Base-by-base conservation (phyloP, 1,140 invertebrate genomes). In the Dryas iulia region DNA sequence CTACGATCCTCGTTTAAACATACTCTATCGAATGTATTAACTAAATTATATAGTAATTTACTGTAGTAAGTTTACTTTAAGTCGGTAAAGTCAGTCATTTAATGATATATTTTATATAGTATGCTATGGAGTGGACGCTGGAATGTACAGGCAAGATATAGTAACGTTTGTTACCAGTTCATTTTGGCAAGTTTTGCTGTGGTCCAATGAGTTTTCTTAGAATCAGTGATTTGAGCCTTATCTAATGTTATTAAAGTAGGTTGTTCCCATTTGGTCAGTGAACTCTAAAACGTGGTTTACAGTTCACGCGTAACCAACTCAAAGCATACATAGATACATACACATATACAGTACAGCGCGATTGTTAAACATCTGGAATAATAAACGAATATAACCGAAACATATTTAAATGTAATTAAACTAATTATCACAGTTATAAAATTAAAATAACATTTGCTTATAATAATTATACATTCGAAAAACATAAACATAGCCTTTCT, bases 401-500 rank as follows among this genome's bases (percentile, higher is more conserved):
- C 14, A 64, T 73, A 81, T 69, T 73, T 31, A 72, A 66, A 64
- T 61, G 72, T 69, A 81, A 85, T 85, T 84, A 88, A 78, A 74
- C 84, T 87, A 88, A 90, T 87, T 90, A 90, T 90, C 87, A 90
- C 87, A 90, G 87, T 83, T 90, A 78, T 80, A 87, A 79, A 80
- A 81, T 87, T 79, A 88, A 87, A 84, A 83, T 88, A 87, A 87
- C 73, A 79, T 71, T 77, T 78, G 71, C 76, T 82, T 79, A 83
- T 80, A 77, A 47, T 47, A 21, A 77, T 71, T 80, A 81, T 78
- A 75, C 74, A 75, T 77, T 77, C 73, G 70, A 70, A 76, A 80
- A 84, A 83, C 78, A 77, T 85, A 77, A 83, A 89, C 87, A 88
- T 89, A 89, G 87, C 87, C 86, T 78, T 83, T 69, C 87, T 87